phyloP scores from a whole-genome alignment of 2,888 invertebrate species.

The Rhagonycha lutea region DNA sequence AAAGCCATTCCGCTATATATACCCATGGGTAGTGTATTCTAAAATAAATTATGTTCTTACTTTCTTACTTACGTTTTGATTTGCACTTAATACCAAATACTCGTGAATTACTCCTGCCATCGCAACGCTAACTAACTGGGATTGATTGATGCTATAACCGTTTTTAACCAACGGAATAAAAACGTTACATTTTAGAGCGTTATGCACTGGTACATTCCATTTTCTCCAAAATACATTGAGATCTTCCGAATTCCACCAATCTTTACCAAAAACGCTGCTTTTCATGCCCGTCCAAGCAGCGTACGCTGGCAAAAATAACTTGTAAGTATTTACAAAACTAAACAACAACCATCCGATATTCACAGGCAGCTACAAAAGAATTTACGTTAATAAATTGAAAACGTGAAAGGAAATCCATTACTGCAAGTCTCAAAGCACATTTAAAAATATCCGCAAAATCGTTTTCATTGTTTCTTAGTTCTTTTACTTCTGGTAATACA shows the following conservation, averaged over 20 bases:
- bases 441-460: neutral
- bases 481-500: slow-evolving; percentile 2
- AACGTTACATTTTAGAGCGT: slow-evolving; percentile 8
- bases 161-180: slow-evolving; percentile 7
- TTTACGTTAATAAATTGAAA: neutral
- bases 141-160: neutral
- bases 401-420: neutral
- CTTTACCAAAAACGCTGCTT: neutral
- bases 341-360: slow-evolving; percentile 6
- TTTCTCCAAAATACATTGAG: slow-evolving; percentile 9
- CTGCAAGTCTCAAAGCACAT: neutral
- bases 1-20: slow-evolving; percentile 1
- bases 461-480: neutral
- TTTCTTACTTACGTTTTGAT: neutral
- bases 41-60: neutral
- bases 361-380: slow-evolving; percentile 8
- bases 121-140: neutral
- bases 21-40: slow-evolving; percentile 15
- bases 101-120: slow-evolving; percentile 17
- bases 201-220: slow-evolving; percentile 13
- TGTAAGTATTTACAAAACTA: neutral
- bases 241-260: slow-evolving; percentile 17
- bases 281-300: slow-evolving; percentile 3
- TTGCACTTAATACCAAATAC: slow-evolving; percentile 4
- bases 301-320: slow-evolving; percentile 1